Evolutionary conservation across 2,888 invertebrate species (phyloP).

Genomic region (Eupithecia abbreviata): DNA sequence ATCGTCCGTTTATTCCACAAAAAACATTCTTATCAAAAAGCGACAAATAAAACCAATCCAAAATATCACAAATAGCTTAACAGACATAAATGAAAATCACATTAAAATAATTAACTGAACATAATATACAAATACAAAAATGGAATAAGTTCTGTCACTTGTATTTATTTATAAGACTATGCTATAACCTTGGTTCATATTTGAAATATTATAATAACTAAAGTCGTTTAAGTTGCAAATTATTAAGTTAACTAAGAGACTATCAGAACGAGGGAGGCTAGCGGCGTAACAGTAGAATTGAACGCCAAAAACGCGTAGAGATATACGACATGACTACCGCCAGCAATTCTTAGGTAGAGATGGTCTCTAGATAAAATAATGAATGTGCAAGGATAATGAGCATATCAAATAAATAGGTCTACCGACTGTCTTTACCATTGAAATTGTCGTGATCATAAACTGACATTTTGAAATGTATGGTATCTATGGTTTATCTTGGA

Average conservation of each 20-base stretch:
- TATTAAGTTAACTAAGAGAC: background rate
- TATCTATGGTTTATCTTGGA: background rate
- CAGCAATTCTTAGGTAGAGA: background rate
- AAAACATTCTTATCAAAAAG: constrained; percentile 8
- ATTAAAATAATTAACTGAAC: background rate
- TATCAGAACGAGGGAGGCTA: background rate
- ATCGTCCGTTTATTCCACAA: constrained; percentile 8
- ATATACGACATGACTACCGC: background rate
- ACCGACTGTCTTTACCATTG: background rate
- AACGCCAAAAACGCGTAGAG: background rate
- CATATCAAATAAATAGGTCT: background rate
- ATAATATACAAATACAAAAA: background rate
- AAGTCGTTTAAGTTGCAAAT: background rate
- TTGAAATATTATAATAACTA: background rate
- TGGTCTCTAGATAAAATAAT: background rate
- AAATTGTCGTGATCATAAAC: background rate
- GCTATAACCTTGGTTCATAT: background rate
- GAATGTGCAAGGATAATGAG: background rate
- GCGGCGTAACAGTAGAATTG: background rate
- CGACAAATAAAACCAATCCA: background rate
- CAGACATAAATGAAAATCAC: background rate
- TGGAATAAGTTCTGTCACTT: background rate
- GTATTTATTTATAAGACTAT: background rate
- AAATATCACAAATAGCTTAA: constrained; percentile 11
- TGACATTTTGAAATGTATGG: background rate